Evolutionary conservation across 2,113 vertebrate genomes (phyloP).

Genomic region (Sturnira hondurensis): DNA sequence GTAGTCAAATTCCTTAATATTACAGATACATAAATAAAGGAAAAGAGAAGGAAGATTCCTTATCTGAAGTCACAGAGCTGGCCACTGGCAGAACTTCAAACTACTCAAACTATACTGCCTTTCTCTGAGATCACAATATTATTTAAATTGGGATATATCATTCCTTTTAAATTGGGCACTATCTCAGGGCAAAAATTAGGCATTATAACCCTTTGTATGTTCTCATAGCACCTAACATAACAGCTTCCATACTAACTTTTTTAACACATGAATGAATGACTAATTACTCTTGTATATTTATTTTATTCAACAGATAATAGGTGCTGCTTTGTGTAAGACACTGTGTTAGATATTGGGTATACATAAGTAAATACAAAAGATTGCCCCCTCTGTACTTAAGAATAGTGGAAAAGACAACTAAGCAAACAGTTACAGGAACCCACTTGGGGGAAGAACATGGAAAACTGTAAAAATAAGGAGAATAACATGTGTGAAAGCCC

Average conservation of each 20-base stretch:
- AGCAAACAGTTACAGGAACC: background rate
- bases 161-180: background rate
- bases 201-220: background rate
- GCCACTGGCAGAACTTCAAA: background rate
- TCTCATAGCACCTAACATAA: conserved; percentile 10
- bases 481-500: background rate
- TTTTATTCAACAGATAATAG: conserved; percentile 15
- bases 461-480: background rate
- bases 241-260: background rate
- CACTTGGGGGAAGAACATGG: background rate
- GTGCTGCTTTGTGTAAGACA: background rate
- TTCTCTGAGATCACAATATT: background rate
- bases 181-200: background rate
- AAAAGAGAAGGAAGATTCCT: background rate
- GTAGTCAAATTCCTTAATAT: background rate
- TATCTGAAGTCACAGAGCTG: background rate
- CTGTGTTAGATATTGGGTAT: background rate
- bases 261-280: background rate
- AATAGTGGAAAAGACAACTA: conserved; percentile 10
- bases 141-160: background rate
- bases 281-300: conserved; percentile 9
- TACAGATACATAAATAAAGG: background rate
- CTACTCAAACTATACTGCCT: background rate
- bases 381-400: background rate
- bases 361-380: background rate